A percentile compares a stretch with the other conserved stretches of the same genome.
Conservation (phyloP, 2,113 vertebrate species). For the Dromiciops gliroides region DNA sequence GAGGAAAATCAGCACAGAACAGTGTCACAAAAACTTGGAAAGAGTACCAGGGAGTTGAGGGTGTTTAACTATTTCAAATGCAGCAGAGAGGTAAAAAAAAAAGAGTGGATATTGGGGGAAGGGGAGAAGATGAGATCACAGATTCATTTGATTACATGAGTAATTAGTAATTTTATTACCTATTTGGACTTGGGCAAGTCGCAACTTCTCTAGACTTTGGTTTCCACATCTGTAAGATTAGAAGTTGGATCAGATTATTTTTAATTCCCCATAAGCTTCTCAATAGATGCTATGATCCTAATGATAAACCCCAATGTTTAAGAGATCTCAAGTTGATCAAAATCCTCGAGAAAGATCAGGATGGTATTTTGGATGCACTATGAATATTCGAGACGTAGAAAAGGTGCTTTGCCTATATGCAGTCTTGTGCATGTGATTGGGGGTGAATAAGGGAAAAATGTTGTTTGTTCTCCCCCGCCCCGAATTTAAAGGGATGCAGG, state of each 20-base stretch:
- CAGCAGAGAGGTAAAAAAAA: background rate
- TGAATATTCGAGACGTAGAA: conserved; percentile 35
- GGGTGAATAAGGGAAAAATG: conserved; percentile 8
- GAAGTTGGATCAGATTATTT: background rate
- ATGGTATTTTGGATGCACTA: conserved; percentile 45
- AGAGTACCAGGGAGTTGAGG: background rate
- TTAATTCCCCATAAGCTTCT: background rate
- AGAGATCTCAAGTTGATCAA: conserved; percentile 59
- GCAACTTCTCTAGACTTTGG: no score
- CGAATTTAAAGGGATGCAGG: conserved; percentile 45
- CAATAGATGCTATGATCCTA: background rate
- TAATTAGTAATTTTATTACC: background rate
- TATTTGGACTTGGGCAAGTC: background rate
- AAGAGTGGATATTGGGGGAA: background rate
- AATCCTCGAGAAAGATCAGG: conserved; percentile 50
- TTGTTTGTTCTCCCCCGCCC: conserved; percentile 62
- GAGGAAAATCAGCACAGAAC: no score
- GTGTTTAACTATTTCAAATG: background rate
- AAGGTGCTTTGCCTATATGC: background rate
- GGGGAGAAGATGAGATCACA: background rate
- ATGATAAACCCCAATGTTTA: conserved; percentile 29
- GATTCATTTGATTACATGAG: background rate
- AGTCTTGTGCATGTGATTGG: conserved; percentile 16
- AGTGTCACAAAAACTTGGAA: background rate
- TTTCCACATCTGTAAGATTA: background rate